Percentiles rank a stretch among this genome's conserved stretches.
Evolutionary conservation across 2,113 vertebrate genomes (phyloP).

Genomic region (Oreochromis spilurus): DNA sequence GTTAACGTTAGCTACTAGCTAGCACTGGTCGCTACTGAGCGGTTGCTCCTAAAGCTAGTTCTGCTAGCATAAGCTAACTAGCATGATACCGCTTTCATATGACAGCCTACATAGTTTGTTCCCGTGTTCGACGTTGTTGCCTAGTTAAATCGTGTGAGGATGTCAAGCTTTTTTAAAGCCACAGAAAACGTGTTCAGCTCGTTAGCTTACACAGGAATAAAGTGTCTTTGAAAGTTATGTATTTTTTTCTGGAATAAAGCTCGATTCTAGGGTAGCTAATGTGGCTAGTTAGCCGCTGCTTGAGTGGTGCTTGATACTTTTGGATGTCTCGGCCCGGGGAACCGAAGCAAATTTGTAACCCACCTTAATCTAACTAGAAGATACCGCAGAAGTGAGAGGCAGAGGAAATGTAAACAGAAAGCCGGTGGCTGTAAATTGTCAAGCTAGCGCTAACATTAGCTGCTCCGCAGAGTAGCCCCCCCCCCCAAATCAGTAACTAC

Average conservation of each 20-base stretch:
- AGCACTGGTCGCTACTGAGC: neutral
- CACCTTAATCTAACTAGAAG: neutral
- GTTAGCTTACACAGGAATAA: neutral
- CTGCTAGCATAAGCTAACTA: slow-evolving; percentile 17
- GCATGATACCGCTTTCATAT: slow-evolving; percentile 6
- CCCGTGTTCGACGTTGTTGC: neutral
- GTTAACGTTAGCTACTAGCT: slow-evolving; percentile 22
- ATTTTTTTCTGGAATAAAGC: neutral
- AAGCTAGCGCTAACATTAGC: neutral
- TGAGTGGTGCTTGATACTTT: neutral
- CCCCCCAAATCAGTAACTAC: neutral
- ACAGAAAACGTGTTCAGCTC: neutral
- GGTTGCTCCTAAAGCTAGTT: neutral
- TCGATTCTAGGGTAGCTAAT: neutral
- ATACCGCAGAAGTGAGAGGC: neutral
- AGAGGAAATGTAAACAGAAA: neutral
- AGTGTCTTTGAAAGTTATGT: neutral
- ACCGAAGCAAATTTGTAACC: neutral
- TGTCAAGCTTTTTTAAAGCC: neutral
- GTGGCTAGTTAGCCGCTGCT: neutral
- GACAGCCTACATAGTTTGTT: slow-evolving; percentile 33
- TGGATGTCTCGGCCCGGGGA: neutral
- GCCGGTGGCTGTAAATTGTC: neutral
- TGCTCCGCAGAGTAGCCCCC: neutral
- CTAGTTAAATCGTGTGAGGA: neutral